Evolutionary conservation across 2,888 invertebrate genomes (phyloP).

Genomic region (Baronia brevicornis): DNA sequence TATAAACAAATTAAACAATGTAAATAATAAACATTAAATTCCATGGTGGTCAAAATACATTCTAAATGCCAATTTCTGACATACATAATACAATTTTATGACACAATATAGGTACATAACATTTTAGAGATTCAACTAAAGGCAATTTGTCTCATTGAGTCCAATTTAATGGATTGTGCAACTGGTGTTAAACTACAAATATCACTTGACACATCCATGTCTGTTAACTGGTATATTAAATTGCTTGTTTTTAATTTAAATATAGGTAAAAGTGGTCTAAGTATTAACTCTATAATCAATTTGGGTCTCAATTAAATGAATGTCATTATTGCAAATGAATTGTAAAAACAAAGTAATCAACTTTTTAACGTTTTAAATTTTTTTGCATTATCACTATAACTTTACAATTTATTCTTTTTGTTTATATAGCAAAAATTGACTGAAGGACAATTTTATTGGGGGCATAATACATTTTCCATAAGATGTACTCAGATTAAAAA

Average conservation of each 20-base stretch:
- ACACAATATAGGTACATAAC: constrained; percentile 16
- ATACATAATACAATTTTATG: constrained; percentile 16
- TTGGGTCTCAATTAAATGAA: too few species aligned
- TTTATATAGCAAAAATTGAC: too few species aligned
- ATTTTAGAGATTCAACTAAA: constrained; percentile 31
- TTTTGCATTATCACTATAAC: too few species aligned
- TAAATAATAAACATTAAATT: constrained; percentile 11
- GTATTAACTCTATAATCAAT: too few species aligned
- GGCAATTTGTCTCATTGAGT: constrained; percentile 23
- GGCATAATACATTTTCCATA: too few species aligned
- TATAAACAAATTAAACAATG: constrained; percentile 9
- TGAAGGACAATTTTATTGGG: too few species aligned
- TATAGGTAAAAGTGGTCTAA: too few species aligned
- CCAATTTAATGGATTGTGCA: constrained; percentile 19
- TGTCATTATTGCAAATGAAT: too few species aligned
- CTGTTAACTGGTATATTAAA: constrained; percentile 2
- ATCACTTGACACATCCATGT: constrained; percentile 9
- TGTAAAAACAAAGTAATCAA: too few species aligned
- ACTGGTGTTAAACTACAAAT: constrained; percentile 4
- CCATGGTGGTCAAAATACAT: constrained; percentile 21
- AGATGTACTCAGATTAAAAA: too few species aligned
- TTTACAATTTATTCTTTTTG: too few species aligned
- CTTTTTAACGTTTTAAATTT: too few species aligned
- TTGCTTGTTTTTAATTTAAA: neutral
- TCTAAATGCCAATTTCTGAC: constrained; percentile 24